phyloP scores from a whole-genome alignment of 2,888 invertebrate genomes.

The Tanytarsus gracilentus region DNA sequence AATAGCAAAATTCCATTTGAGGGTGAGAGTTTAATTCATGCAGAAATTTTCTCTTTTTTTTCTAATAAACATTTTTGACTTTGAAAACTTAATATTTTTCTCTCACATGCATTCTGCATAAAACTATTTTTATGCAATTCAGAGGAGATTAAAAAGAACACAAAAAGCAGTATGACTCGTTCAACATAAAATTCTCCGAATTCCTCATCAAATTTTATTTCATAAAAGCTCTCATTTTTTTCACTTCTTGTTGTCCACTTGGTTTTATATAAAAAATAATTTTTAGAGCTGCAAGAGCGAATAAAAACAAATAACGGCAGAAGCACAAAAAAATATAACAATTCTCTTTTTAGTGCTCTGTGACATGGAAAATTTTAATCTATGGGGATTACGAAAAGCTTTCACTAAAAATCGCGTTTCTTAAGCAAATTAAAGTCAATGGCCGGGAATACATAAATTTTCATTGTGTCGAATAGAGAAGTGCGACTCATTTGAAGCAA shows the following conservation, averaged over 20 bases:
- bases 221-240: background rate
- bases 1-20: background rate
- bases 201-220: background rate
- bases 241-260: background rate
- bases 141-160: too few relatives aligned
- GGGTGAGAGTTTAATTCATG: background rate
- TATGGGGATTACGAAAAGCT: background rate
- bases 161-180: too few relatives aligned
- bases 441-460: background rate
- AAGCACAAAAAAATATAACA: background rate
- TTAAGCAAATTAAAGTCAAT: background rate
- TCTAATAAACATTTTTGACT: background rate
- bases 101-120: too few relatives aligned
- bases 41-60: background rate
- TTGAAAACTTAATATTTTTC: slow-evolving; percentile 11
- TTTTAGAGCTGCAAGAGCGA: background rate
- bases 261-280: background rate
- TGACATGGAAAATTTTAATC: slow-evolving; percentile 11
- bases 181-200: background rate
- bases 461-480: background rate
- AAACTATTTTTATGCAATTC: too few relatives aligned
- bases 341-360: background rate
- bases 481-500: background rate
- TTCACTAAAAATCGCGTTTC: background rate
- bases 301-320: background rate